A percentile compares a stretch with the other conserved stretches of the same genome.
These are phyloP conservation scores for Hylia prasina DNA, from an alignment of 2,113 vertebrate genomes.

Conservation along the genomic window DNA sequence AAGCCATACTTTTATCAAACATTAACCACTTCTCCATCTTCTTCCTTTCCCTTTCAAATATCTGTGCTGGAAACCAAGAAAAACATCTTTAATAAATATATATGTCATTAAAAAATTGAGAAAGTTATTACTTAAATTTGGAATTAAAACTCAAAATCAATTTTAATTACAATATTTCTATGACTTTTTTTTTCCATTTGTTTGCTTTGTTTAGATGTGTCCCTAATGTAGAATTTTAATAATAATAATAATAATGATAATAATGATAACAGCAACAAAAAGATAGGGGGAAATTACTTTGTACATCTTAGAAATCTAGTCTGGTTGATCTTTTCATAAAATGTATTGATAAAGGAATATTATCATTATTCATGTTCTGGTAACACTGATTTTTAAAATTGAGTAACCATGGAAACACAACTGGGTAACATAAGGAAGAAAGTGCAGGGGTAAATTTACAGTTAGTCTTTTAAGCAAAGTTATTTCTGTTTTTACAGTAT, in stretches of 20 bases:
- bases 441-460: not conserved
- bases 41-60: not conserved
- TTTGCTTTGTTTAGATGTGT: not conserved
- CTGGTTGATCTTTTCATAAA: not conserved
- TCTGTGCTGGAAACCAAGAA: not conserved
- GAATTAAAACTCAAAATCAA: not conserved
- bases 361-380: not conserved
- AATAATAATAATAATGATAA: not conserved
- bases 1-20: not conserved
- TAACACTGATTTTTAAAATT: conserved; percentile 8
- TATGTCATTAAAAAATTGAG: not conserved
- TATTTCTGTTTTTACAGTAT: not conserved
- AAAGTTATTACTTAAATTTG: not conserved
- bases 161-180: not conserved
- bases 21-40: not conserved
- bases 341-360: not conserved
- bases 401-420: conserved; percentile 40
- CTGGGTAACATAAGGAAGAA: not conserved
- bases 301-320: not conserved
- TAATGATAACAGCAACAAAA: no score
- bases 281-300: not conserved
- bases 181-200: not conserved
- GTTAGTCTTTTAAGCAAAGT: not conserved
- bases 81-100: not conserved
- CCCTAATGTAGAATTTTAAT: not conserved